Evolutionary conservation across 1,140 invertebrate genomes (phyloP).

Genomic region (Drosophila bocqueti): DNA sequence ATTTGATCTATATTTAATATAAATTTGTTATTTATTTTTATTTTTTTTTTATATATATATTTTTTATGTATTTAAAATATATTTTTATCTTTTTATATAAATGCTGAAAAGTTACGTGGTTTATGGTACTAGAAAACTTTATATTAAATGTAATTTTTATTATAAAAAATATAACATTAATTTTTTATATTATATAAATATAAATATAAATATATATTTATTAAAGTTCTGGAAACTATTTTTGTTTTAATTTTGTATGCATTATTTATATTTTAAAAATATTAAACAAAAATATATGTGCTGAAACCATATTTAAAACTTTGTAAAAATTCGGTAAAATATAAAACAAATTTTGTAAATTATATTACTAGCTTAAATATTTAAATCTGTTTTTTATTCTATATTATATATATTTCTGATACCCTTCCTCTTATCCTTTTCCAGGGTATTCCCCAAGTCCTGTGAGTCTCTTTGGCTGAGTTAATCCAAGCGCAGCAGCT

Average conservation of each 20-base stretch:
- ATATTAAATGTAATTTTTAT: too few relatives aligned
- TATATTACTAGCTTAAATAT: neutral
- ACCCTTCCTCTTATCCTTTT: neutral
- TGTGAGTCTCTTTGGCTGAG: neutral
- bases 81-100: too few relatives aligned
- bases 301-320: neutral
- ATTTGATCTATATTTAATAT: neutral
- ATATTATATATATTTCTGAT: neutral
- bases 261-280: neutral
- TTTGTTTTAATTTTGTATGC: neutral
- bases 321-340: too few relatives aligned
- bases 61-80: too few relatives aligned
- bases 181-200: too few relatives aligned
- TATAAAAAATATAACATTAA: too few relatives aligned
- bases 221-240: neutral
- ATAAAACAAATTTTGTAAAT: neutral
- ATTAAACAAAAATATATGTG: neutral
- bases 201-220: neutral
- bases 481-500: conserved; percentile 24
- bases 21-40: neutral
- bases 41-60: too few relatives aligned
- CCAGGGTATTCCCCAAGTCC: neutral
- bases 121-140: too few relatives aligned
- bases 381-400: neutral
- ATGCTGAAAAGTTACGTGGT: too few relatives aligned